These are phyloP conservation scores for Syritta pipiens DNA, from an alignment of 2,888 invertebrate genomes.

Conservation along the genomic window DNA sequence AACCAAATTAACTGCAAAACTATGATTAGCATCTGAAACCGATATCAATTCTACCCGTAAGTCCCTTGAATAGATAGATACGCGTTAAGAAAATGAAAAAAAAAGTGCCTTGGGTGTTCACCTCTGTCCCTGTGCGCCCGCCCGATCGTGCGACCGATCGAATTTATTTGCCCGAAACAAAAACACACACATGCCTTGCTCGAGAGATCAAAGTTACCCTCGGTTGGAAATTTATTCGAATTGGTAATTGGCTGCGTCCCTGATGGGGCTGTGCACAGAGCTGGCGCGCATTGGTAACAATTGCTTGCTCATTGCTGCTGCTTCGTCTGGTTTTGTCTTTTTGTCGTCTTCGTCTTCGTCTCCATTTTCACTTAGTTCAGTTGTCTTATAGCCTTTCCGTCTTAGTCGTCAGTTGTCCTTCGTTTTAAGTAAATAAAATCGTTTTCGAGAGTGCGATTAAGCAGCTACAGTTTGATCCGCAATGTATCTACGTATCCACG, in stretches of 20 bases:
- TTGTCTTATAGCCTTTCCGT: conserved; percentile 4
- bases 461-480: conserved; percentile 39
- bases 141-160: conserved; percentile 36
- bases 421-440: conserved; percentile 58
- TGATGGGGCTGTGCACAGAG: conserved; percentile 49
- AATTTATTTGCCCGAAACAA: conserved; percentile 27
- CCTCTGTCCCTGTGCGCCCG: conserved; percentile 11
- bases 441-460: conserved; percentile 41
- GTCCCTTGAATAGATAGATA: conserved; percentile 7
- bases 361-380: background rate
- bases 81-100: conserved; percentile 15
- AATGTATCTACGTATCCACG: conserved; percentile 45
- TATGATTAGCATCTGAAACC: conserved; percentile 44
- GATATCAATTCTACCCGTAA: background rate
- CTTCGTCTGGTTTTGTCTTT: conserved; percentile 5
- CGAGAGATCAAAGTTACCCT: conserved; percentile 64
- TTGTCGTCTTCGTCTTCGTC: background rate
- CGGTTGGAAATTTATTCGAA: conserved; percentile 63
- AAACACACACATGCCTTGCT: conserved; percentile 15
- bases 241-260: conserved; percentile 57
- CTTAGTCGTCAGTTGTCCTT: conserved; percentile 37
- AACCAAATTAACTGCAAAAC: conserved; percentile 18
- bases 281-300: conserved; percentile 24
- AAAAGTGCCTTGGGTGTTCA: conserved; percentile 33
- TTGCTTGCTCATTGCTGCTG: conserved; percentile 10